Base-by-base conservation (phyloP, 2,797 vertebrate species). In the Poeciliopsis turneri region DNA sequence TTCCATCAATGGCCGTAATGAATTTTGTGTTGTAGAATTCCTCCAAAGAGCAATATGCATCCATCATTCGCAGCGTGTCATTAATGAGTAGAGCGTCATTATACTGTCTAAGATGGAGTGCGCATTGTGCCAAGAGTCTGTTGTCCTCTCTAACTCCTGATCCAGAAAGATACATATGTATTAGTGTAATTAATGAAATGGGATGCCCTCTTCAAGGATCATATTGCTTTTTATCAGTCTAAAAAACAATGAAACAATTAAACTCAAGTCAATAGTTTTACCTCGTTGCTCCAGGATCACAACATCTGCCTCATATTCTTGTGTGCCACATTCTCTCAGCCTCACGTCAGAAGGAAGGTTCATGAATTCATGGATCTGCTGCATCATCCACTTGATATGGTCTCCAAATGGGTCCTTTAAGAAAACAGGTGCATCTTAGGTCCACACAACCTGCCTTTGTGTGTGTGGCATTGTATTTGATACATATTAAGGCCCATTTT, bases 81-180 rank as follows among this genome's bases (percentile, higher is more conserved):
- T 97, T 96, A 91, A 98, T 93, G 76, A 99, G 94, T 89, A 99
- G 87, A 0, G 98, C 96, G 0, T 99, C 97, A 0, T 98, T 99
- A 93, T 98, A 99, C 78, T 95, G 82, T 73, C 97, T 92, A 66
- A 99, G 95, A 92, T 99, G 97, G 20, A 96, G 55, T 0, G 97
- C 97, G 0, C 96, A 97, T 69, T 95, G 94, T 1, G 97, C 91
- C 0, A 78, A 84, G 79, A 83, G 28, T 45, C 94, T 94, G 71
- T 95, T 92, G 3, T 82, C 75, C 0, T 25, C 45, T 75, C 61
- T 77, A 0, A 96, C 93, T 2, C 97, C 98, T 96, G 80, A 53
- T 75, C 15, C 75, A 80, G 69, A 53, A 41, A 86, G 36, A 73
- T 15, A 51, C 16, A 16, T 8, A 45, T 10, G 41, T 0, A 33